These are phyloP conservation scores for Venturia canescens DNA, from an alignment of 1,140 invertebrate species.

Conservation along the genomic window DNA sequence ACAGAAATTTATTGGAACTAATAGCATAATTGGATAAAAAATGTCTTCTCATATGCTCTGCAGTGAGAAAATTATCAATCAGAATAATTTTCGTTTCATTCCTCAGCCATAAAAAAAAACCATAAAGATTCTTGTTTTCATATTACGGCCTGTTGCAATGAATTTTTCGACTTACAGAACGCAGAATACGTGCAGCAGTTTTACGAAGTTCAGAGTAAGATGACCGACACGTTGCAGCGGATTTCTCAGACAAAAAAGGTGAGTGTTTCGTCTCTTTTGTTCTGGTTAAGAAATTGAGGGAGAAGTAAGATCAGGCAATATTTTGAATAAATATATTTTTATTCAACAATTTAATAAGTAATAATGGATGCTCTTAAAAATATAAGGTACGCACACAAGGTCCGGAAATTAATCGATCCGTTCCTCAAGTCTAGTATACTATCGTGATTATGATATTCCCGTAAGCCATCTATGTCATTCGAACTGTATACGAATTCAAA, in stretches of 20 bases:
- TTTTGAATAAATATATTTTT: background rate
- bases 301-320: background rate
- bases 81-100: too few relatives aligned
- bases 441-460: background rate
- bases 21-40: too few relatives aligned
- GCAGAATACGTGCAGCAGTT: background rate
- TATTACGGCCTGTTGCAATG: background rate
- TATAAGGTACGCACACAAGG: background rate
- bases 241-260: background rate
- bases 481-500: background rate
- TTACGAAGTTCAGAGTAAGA: background rate
- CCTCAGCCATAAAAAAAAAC: too few relatives aligned
- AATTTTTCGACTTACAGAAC: background rate
- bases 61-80: too few relatives aligned
- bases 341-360: conserved; percentile 55
- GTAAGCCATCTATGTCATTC: background rate
- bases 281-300: background rate
- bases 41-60: too few relatives aligned
- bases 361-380: background rate
- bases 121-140: background rate
- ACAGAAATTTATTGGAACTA: too few relatives aligned
- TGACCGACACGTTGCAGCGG: background rate
- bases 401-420: too few relatives aligned
- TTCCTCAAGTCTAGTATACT: too few relatives aligned
- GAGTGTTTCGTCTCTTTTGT: background rate